phyloP scores from a whole-genome alignment of 2,113 vertebrate genomes.

The Procavia capensis region DNA sequence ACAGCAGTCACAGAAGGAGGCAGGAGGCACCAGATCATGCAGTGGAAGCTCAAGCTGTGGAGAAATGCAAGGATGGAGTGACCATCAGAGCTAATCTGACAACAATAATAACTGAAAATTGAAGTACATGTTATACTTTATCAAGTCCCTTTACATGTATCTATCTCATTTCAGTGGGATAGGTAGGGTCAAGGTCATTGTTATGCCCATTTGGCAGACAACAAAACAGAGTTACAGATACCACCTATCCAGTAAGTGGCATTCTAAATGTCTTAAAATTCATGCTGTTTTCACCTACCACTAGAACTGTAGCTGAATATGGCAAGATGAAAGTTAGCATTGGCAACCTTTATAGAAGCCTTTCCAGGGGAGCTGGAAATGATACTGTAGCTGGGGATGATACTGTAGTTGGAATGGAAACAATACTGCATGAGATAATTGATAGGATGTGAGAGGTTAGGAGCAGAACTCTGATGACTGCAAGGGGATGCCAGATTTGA shows the following conservation, averaged over 20 bases:
- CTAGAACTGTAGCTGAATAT: background rate
- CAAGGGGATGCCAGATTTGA: background rate
- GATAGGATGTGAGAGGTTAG: background rate
- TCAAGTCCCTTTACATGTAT: background rate
- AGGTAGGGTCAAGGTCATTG: background rate
- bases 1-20: background rate
- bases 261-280: background rate
- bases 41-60: background rate
- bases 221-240: background rate
- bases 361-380: background rate
- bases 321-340: background rate
- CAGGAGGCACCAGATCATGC: background rate
- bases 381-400: background rate
- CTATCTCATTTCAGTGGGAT: background rate
- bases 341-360: background rate
- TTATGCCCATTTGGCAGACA: background rate
- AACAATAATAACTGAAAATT: background rate
- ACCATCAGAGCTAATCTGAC: background rate
- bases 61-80: background rate
- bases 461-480: background rate
- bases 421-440: background rate
- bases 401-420: background rate
- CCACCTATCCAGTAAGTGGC: background rate
- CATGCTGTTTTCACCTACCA: background rate
- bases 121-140: background rate